Evolutionary conservation across 2,888 invertebrate genomes (phyloP), one percentile per base, ranked within the genome.

Genomic region (Aquatica leii): DNA sequence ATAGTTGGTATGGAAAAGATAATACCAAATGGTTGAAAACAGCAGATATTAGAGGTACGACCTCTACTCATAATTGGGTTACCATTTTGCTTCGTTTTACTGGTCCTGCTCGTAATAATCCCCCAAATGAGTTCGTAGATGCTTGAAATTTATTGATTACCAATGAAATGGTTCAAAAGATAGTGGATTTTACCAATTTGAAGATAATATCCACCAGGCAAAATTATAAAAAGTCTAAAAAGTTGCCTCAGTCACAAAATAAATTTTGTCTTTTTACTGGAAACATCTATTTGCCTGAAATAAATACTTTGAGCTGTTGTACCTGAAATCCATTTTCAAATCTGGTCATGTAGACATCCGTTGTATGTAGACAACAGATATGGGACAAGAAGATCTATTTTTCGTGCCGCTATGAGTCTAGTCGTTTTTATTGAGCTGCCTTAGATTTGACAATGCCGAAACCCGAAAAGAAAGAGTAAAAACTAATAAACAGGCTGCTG

Each of bases 311-410:
- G 43, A 14, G 12, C 15, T 43, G 15, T 14, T 43, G 24, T 14
- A 15, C 14, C 15, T 43, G 17, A 9, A 43, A 1, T 43, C 14
- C 43, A 43, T 43, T 8, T 43, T 43, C 43, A 43, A 43, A 43
- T 43, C 43, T 9, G 43, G 43, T 2, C 1, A 43, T 43, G 43
- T 12, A 15, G 15, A 43, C 15, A 14, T 43, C 2, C 14, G 15
- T 15, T 43, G 2, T 43, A n/a, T 43, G 43, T 15, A 9, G 2
- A 17, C 43, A n/a, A 43, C 43, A 14, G 15, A 15, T n/a, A n/a
- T 43, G 43, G 43, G 17, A 43, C 43, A 15, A 52, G 37, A 31
- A 34, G 52, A 18, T 15, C n/a, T 37, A 52, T 59, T 41, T 51
- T 59, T 59, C 52, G 41, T 40, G 11, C 14, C 5, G 14, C 41